A percentile compares a stretch with the other conserved stretches of the same genome.
These are phyloP conservation scores for Indri indri DNA, from an alignment of 2,113 vertebrate genomes.

Conservation along the genomic window DNA sequence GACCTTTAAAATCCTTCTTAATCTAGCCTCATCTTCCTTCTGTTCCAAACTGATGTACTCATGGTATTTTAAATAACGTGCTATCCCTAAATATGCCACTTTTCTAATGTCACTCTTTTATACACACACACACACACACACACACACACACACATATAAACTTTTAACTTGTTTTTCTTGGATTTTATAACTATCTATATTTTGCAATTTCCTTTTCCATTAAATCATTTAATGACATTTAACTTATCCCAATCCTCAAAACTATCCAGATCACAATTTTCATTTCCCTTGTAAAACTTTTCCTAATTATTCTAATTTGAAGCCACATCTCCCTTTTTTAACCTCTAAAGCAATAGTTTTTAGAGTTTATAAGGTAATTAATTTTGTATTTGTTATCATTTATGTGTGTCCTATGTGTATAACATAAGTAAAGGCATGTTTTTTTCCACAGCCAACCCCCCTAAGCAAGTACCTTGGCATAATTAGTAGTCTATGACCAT, in stretches of 20 bases:
- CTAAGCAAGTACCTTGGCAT: not conserved
- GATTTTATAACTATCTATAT: not conserved
- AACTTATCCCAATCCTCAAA: not conserved
- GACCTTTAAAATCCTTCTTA: slow-evolving; percentile 4
- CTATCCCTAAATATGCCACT: slow-evolving; percentile 15
- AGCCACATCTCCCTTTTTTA: not conserved
- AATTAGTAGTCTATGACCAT: not conserved
- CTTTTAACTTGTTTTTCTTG: not conserved
- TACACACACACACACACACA: too few species aligned
- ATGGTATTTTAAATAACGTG: slow-evolving; percentile 38
- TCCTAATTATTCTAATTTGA: not conserved
- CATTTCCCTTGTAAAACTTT: not conserved
- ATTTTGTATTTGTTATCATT: not conserved
- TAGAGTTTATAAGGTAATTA: not conserved
- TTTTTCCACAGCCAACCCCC: too few species aligned
- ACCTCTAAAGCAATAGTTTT: not conserved
- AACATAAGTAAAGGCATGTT: not conserved
- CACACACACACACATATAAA: too few species aligned
- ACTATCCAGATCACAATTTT: not conserved
- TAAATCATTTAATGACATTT: not conserved
- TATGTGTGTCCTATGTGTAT: not conserved
- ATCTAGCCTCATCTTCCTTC: not conserved
- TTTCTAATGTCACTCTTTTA: not conserved
- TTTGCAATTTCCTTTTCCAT: not conserved
- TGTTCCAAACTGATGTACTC: not conserved